Evolutionary conservation across 2,888 invertebrate species (phyloP), one percentile per base, ranked within the genome.

Genomic region (Lasioglossum vierecki): DNA sequence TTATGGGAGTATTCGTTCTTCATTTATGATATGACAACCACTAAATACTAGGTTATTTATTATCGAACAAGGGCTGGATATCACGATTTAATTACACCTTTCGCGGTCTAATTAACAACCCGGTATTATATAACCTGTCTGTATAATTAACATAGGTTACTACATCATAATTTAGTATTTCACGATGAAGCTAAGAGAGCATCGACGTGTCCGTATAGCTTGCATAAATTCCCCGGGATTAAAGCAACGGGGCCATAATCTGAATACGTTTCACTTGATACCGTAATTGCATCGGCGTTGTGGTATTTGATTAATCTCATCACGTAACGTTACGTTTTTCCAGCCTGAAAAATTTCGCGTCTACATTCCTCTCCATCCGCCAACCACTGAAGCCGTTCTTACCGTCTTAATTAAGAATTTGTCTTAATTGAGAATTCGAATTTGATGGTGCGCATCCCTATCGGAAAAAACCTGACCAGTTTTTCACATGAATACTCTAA

Each of bases 61-160:
- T 63, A 35, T 5, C 44, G 35, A 49, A 83, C 44, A 63, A n/a
- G 66, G 63, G 66, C 41, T 35, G 63, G 22, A 57, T 79, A 74
- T 30, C 74, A 15, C 13, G 46, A 15, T 66, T 75, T 79, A 68
- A 80, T 81, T 70, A 53, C 39, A 26, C 41, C 76, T 70, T 85
- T 82, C 83, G 79, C 76, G 71, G 41, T 72, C 72, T 85, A 87
- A 89, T 89, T 85, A 89, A 83, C 53, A 76, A 57, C 49, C 53
- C 53, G n/a, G 53, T 53, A 63, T 87, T 89, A 87, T 74, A 75
- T 81, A 84, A 78, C 63, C 63, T 66, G 46, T 77, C 49, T n/a
- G 72, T 35, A 53, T 79, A 82, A 87, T 88, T 84, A 88, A 57
- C 76, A 66, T 35, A 63, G 60, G 53, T 82, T 82, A 60, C 44